Base-by-base conservation (phyloP, 2,113 vertebrate species). In the Halcyon malimbica region DNA sequence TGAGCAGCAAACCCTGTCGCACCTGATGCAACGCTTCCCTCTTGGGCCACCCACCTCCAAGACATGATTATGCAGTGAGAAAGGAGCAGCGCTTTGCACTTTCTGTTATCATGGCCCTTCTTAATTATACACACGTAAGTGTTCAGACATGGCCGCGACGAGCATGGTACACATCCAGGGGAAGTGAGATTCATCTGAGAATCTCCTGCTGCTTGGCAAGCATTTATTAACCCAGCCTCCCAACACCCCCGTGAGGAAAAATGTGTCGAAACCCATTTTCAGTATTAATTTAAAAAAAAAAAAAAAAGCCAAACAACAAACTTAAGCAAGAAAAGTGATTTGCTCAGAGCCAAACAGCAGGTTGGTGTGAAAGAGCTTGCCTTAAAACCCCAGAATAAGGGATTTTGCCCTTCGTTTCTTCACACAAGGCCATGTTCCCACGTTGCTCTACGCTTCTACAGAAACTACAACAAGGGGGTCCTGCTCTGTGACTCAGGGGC, bases 111-210 rank as follows among this genome's bases (percentile, higher is more conserved):
- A 86, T 59, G 91, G 93, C 85, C 76, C 83, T 94, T 93, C 91
- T 97, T 96, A 95, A 96, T 96, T 97, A 97, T 89, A 95, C 65
- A 73, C 65, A 87, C 23, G 77, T 96, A 95, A 97, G 95, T 74
- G 7, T 84, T 96, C 94, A 94, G 94, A 91, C 95, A 96, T 4
- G 17, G 95, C 96, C 70, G 33, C 94, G 92, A 92, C 2, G 89
- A 96, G 86, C 87, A 93, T 92, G 92, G 94, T 95, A 89, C 77
- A 92, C 77, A 78, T 96, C 81, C 94, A 96, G 94, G 94, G 96
- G 94, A 96, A 97, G 96, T 79, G 69, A 96, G 94, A 95, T 94
- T 94, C 94, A 97, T 96, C 94, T 95, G 83, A 97, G 87, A 94
- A 96, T 96, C 93, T 94, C 44, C 86, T 92, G 54, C 82, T 1